Evolutionary conservation across 2,113 vertebrate genomes (phyloP), one percentile per base, ranked within the genome.

Genomic region (Xenus cinereus): DNA sequence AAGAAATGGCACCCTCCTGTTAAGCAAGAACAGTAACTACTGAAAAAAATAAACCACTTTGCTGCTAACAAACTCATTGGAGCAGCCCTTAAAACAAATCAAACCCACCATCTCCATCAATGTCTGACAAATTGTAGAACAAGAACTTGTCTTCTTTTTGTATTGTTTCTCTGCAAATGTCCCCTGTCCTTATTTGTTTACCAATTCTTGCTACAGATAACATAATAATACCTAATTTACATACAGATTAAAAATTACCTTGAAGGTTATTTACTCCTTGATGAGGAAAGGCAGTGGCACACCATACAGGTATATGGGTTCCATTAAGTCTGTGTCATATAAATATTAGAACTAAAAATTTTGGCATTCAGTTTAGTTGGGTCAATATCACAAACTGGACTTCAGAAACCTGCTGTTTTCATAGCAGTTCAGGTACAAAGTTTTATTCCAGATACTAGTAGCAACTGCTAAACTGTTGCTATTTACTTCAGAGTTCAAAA

Each of bases 231-330:
- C 24, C 74, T 96, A 84, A 97, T 97, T 98, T 98, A 96, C 95
- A 98, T 96, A 96, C 84, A 98, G 93, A 98, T 98, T 98, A 97
- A 98, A 96, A 97, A 97, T 97, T 97, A 97, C 83, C 63, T 97
- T 94, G 87, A 97, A 94, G 79, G 26, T 93, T 95, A 95, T 96
- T 98, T 97, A 96, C 32, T 51, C 71, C 41, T 96, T 94, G 66
- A 95, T 94, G 84, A 97, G 63, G 54, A 97, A 97, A 98, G 90
- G 91, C 89, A 96, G 92, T 87, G 74, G 67, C 97, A 96, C 48
- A 94, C 66, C 72, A 63, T 39, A 51, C 27, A 92, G 77, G 96
- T 69, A 68, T 39, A 94, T 35, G 90, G 46, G 27, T 95, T 97
- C 63, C 39, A 93, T 95, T 93, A 96, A 95, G 57, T 45, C 19